Evolutionary conservation across 2,888 invertebrate species (phyloP).

Genomic region (Ceriagrion tenellum): DNA sequence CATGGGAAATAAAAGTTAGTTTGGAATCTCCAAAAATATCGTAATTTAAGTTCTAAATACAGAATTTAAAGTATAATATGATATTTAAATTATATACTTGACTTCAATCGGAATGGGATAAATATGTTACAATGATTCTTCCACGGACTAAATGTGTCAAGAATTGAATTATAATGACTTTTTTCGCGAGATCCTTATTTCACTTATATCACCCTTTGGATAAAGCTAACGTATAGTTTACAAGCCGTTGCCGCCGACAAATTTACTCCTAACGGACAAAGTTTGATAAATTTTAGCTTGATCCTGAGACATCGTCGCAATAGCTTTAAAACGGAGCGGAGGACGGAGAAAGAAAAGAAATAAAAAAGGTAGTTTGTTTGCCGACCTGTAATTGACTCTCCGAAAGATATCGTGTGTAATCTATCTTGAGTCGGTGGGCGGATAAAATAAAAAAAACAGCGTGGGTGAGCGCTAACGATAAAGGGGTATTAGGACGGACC

Average conservation of each 20-base stretch:
- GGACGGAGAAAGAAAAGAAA: background rate
- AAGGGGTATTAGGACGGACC: background rate
- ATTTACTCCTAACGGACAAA: background rate
- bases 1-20: too few relatives aligned
- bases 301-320: background rate
- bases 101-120: too few relatives aligned
- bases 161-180: background rate
- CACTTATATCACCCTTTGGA: background rate
- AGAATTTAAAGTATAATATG: too few relatives aligned
- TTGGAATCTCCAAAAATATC: too few relatives aligned
- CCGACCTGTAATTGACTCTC: background rate
- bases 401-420: slow-evolving; percentile 11
- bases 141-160: background rate
- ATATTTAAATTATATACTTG: too few relatives aligned
- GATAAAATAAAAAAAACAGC: background rate
- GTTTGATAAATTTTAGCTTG: background rate
- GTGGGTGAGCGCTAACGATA: background rate
- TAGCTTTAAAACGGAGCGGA: background rate
- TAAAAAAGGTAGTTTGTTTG: background rate
- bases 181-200: background rate
- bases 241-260: background rate
- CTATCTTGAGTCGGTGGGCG: background rate
- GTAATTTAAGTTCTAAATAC: too few relatives aligned
- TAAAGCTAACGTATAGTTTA: background rate
- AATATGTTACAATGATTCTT: too few relatives aligned